Evolutionary conservation across 2,888 invertebrate genomes (phyloP).

Genomic region (Capitulum mitella): DNA sequence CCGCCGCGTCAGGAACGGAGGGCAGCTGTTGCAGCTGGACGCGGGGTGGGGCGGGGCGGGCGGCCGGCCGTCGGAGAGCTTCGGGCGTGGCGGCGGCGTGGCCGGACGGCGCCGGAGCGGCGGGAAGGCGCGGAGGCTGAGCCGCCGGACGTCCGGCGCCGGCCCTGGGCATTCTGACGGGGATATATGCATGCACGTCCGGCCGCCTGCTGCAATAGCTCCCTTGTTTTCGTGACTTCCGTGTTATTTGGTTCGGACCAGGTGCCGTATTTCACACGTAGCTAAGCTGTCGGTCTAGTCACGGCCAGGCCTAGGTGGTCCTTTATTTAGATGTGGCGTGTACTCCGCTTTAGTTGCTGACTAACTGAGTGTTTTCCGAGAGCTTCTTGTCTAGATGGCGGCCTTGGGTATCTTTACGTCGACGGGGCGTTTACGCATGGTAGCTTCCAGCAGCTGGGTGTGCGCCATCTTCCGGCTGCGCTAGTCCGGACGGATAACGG

Average conservation of each 20-base stretch:
- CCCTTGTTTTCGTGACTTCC: not conserved
- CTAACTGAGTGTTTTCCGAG: not conserved
- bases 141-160: not conserved
- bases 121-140: not conserved
- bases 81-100: too few relatives aligned
- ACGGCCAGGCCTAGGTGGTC: not conserved
- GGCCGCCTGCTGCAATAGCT: not conserved
- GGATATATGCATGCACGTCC: not conserved
- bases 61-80: too few relatives aligned
- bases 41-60: too few relatives aligned
- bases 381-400: not conserved
- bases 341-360: not conserved
- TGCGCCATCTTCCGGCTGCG: not conserved
- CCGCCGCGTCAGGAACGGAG: too few relatives aligned
- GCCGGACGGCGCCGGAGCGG: too few relatives aligned
- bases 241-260: not conserved
- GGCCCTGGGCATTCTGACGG: not conserved
- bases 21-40: too few relatives aligned
- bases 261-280: constrained; percentile 2
- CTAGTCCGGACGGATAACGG: not conserved
- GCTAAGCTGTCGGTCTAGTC: constrained; percentile 12
- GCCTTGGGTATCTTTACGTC: not conserved
- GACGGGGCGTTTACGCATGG: not conserved
- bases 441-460: constrained; percentile 11
- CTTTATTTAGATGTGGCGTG: constrained; percentile 6